Evolutionary conservation across 2,888 invertebrate species (phyloP), one percentile per base, ranked within the genome.

Genomic region (Atherix ibis): DNA sequence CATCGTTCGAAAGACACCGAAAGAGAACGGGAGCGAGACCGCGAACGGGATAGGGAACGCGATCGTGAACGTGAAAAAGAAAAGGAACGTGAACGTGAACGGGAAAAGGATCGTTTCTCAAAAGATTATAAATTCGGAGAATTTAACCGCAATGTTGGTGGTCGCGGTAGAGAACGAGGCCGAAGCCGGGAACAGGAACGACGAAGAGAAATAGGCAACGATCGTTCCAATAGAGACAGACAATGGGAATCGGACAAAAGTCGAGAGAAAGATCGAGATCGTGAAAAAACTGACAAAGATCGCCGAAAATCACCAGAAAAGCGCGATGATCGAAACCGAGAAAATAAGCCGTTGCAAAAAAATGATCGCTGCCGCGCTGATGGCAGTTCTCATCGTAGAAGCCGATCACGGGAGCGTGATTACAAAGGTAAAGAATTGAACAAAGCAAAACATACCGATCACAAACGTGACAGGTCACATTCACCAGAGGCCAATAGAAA

Each of bases 271-370:
- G 36, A 40, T n/a, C 39, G 44, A 31, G 33, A 43, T 25, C 17
- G 35, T 31, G 39, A 34, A 43, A 38, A 36, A 45, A n/a, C n/a
- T n/a, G 43, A 51, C 45, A 37, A 50, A 44, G 35, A 46, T 35
- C 18, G 42, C 39, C 17, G 25, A 18, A 14, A 18, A 18, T 14
- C 6, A 24, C 29, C 16, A 30, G 37, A 32, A 39, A 29, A 36
- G 28, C n/a, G 56, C 57, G 30, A 66, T 64, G 42, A 58, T 56
- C 32, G 65, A 64, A 19, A 63, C 62, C 34, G 52, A 37, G 36
- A 36, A 6, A 4, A n/a, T 30, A 36, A 32, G 26, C 19, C 35
- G 13, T 12, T 17, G 18, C 32, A 31, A 26, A 31, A 31, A 13
- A 30, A 31, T 5, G 34, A 34, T 4, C 25, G 33, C n/a, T n/a